Evolutionary conservation across 92 coral and sea anemone species (phyloP).

Genomic region (Plumapathes pennacea): DNA sequence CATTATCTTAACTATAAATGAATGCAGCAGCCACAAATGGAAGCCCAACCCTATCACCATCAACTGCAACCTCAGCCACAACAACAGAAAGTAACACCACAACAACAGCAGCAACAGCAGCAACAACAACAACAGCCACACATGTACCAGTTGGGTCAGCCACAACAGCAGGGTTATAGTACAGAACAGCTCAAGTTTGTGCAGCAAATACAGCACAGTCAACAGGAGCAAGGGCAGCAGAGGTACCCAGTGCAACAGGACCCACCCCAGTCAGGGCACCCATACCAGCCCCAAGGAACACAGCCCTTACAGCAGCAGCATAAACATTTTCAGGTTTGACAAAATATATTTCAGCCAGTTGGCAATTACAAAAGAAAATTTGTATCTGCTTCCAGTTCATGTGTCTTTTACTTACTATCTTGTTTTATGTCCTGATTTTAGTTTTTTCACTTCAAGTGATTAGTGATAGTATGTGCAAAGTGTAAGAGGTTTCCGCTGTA

Average conservation of each 20-base stretch:
- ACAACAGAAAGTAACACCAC: constrained; percentile 8
- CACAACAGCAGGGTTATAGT: constrained; percentile 31
- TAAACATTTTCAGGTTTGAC: too few species aligned
- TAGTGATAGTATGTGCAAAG: too few species aligned
- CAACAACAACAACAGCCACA: constrained; percentile 20
- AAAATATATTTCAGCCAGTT: too few species aligned
- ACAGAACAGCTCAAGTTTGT: constrained; percentile 21
- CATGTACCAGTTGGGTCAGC: constrained; percentile 20
- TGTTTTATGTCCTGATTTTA: background rate
- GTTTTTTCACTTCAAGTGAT: too few species aligned
- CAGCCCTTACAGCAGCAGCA: constrained; percentile 2
- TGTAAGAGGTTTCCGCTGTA: too few species aligned
- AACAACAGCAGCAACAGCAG: constrained; percentile 12
- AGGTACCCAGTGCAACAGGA: constrained; percentile 7
- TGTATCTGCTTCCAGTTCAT: constrained; percentile 4
- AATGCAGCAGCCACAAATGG: background rate
- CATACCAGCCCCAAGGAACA: constrained; percentile 27
- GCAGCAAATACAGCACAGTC: constrained; percentile 19
- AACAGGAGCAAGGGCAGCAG: constrained; percentile 13
- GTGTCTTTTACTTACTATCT: background rate
- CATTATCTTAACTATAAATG: too few species aligned
- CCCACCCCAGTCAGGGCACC: constrained; percentile 22
- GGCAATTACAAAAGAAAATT: too few species aligned
- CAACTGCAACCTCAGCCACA: background rate
- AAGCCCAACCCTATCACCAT: background rate